Base-by-base conservation (phyloP, 2,888 invertebrate genomes). In the Mystacides longicornis region DNA sequence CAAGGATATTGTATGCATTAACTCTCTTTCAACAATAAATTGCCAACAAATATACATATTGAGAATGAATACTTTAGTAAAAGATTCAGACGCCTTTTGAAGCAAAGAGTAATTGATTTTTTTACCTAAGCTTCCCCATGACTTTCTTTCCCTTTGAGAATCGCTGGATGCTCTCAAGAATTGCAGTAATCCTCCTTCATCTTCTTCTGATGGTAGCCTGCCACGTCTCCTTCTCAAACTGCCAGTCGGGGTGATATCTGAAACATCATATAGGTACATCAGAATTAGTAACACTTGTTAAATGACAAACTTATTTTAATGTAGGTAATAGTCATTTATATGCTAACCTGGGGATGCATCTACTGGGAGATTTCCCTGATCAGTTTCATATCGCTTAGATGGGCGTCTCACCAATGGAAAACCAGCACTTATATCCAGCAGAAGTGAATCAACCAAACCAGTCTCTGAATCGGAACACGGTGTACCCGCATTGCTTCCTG, bases 161-260 rank as follows among this genome's bases (percentile, higher is more conserved):
- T 82, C 87, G 1, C 75, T 72, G 3, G 89, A 85, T 48, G 85
- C 83, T 54, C 90, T 74, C 52, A 93, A 73, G 68, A 90, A 92
- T 68, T 91, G 90, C 83, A 93, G 86, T n/a, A 93, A 71, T 18
- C 86, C 86, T 3, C 86, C 85, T 64, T 93, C 93, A 66, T 92
- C 89, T 65, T 88, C 89, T 67, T 87, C 90, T 3, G 86, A 86
- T 0, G 90, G 83, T 18, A 90, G 86, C 23, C 91, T 81, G 66
- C 92, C 87, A 64, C 91, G 79, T 46, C 93, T 79, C 31, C 93
- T 79, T 19, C 93, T 79, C 37, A 93, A 73, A 62, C 92, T 93
- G 27, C 93, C 93, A 62, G 89, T 93, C 14, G 93, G 93, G 3
- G 93, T 93, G 42, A 92, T 85, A 67, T 93, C 93, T 79, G 71